These are phyloP conservation scores for Neogobius melanostomus DNA, from an alignment of 2,113 vertebrate species.

Conservation along the genomic window DNA sequence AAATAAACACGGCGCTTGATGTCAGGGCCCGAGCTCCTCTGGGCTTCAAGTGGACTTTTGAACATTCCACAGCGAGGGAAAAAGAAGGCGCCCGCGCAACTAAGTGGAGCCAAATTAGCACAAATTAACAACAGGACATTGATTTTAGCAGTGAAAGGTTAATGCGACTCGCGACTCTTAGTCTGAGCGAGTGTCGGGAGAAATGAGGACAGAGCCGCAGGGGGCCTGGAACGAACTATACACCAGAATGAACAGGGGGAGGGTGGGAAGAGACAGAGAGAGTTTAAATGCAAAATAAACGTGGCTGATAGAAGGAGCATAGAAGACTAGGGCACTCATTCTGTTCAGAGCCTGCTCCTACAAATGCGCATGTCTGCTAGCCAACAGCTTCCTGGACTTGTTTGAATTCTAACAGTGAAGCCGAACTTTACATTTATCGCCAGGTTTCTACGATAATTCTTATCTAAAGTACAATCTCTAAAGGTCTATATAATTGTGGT, in stretches of 20 bases:
- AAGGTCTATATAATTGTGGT: too few relatives aligned
- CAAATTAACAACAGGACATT: constrained; percentile 83
- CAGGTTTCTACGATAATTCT: too few relatives aligned
- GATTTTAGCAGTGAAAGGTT: constrained; percentile 83
- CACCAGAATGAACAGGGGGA: neutral
- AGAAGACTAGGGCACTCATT: neutral
- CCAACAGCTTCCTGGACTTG: too few relatives aligned
- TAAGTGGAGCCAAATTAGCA: constrained; percentile 81
- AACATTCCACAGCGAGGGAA: constrained; percentile 15
- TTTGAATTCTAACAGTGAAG: too few relatives aligned
- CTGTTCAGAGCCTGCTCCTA: too few relatives aligned
- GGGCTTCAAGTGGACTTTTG: constrained; percentile 33
- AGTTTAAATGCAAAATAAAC: neutral
- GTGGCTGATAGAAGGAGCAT: neutral
- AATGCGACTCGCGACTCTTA: constrained; percentile 73
- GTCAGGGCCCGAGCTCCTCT: constrained; percentile 35
- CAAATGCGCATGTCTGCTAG: too few relatives aligned
- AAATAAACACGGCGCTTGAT: constrained; percentile 6
- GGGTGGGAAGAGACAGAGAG: neutral
- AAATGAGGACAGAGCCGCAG: neutral
- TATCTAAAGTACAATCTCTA: too few relatives aligned
- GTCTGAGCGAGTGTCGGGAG: constrained; percentile 41
- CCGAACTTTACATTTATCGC: too few relatives aligned
- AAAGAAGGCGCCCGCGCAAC: constrained; percentile 54
- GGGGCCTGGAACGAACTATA: neutral